A percentile compares a stretch with the other conserved stretches of the same genome.
These are phyloP conservation scores for Rhea americana DNA, from an alignment of 2,113 vertebrate species.

Conservation along the genomic window DNA sequence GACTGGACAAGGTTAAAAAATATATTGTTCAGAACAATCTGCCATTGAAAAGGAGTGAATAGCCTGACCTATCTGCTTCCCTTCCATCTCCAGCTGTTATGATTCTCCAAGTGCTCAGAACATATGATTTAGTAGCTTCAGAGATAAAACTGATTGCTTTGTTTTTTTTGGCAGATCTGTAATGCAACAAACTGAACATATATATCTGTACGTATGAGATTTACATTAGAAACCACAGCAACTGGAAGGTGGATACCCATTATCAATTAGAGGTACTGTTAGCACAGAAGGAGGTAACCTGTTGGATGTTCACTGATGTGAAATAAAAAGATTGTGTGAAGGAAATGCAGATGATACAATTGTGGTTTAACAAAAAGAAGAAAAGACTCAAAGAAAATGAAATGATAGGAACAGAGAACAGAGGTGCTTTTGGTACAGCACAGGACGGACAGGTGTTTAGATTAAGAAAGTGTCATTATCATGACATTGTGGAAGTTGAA, in stretches of 20 bases:
- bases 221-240: background rate
- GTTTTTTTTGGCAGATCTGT: background rate
- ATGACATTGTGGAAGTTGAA: background rate
- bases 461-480: background rate
- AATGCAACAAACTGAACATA: background rate
- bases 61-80: background rate
- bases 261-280: background rate
- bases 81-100: background rate
- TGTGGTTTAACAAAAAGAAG: background rate
- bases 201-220: background rate
- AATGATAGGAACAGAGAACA: background rate
- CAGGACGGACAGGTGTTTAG: constrained; percentile 6
- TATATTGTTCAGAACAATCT: background rate
- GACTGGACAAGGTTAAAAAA: background rate
- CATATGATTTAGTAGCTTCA: background rate
- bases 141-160: background rate
- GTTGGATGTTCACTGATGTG: background rate
- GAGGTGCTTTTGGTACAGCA: background rate
- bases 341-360: background rate
- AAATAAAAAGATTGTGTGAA: background rate
- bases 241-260: background rate
- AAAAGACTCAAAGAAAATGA: background rate
- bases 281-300: background rate
- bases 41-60: background rate
- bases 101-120: background rate